Percentiles rank a stretch among this genome's conserved stretches.
Evolutionary conservation across 2,888 invertebrate genomes (phyloP).

Genomic region (Nyleta sp.): DNA sequence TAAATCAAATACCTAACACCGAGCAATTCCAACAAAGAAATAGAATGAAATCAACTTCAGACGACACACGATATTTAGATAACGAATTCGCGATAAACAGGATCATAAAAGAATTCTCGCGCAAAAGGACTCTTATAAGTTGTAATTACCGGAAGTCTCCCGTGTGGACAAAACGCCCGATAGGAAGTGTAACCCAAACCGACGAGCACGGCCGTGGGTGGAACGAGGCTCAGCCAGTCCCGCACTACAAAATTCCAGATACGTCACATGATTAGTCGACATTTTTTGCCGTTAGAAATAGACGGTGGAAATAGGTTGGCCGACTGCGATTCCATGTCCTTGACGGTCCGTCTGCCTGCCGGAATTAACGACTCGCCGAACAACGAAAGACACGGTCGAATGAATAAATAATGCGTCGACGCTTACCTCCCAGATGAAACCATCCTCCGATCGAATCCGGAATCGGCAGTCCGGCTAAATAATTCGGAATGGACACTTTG

Average conservation of each 20-base stretch:
- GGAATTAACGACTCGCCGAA: background rate
- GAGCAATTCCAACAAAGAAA: no score
- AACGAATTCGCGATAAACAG: no score
- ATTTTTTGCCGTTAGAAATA: constrained; percentile 32
- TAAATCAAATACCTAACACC: no score
- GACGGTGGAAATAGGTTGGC: constrained; percentile 30
- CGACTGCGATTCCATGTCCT: background rate
- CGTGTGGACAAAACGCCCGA: constrained; percentile 88
- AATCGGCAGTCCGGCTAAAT: constrained; percentile 92
- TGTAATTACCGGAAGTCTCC: constrained; percentile 81
- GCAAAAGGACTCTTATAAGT: background rate
- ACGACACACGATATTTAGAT: no score
- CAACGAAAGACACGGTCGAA: background rate
- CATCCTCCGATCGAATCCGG: constrained; percentile 93
- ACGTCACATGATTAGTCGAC: constrained; percentile 15
- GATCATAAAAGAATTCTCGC: no score
- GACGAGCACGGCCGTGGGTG: constrained; percentile 90
- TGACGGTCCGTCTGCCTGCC: no score
- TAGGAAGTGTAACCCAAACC: constrained; percentile 92
- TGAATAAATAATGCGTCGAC: background rate
- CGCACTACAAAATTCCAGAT: constrained; percentile 85
- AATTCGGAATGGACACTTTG: constrained; percentile 92
- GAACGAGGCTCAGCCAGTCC: constrained; percentile 92
- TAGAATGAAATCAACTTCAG: no score
- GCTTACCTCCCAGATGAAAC: constrained; percentile 91